These are phyloP conservation scores for Seriola dumerili DNA, from an alignment of 2,113 vertebrate species.

Conservation along the genomic window DNA sequence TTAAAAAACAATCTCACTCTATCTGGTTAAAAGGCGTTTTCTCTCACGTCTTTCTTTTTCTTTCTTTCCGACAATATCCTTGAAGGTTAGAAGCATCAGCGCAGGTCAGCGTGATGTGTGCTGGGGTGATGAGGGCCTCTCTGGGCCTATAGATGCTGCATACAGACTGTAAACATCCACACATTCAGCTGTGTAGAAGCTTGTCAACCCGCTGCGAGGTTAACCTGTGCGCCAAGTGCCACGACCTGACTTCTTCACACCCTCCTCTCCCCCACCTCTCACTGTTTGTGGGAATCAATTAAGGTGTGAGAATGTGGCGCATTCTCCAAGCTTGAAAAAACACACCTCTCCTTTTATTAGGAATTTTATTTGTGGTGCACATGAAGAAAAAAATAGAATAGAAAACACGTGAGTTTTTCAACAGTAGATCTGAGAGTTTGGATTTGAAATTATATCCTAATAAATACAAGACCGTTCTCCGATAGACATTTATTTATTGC, in stretches of 20 bases:
- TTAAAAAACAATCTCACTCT: neutral
- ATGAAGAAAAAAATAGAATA: neutral
- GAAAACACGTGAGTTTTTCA: neutral
- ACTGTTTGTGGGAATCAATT: neutral
- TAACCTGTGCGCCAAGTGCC: conserved; percentile 45
- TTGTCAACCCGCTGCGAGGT: conserved; percentile 23
- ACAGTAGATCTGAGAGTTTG: neutral
- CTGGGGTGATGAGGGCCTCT: conserved; percentile 2
- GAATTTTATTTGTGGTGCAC: neutral
- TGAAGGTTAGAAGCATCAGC: neutral
- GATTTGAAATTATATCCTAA: neutral
- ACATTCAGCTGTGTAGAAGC: neutral
- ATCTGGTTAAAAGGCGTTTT: too few species aligned
- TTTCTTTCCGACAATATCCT: neutral
- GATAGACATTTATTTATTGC: neutral
- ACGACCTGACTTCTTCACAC: conserved; percentile 28
- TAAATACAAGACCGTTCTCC: neutral
- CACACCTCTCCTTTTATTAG: neutral
- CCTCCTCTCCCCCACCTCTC: neutral
- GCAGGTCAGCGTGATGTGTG: neutral
- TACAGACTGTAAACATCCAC: neutral
- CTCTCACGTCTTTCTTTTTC: too few species aligned
- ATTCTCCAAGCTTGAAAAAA: neutral
- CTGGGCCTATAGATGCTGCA: conserved; percentile 25
- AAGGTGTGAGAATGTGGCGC: neutral